Percentiles rank a stretch among this genome's conserved stretches.
Evolutionary conservation across 2,888 invertebrate genomes (phyloP).

Genomic region (Arge pagana): DNA sequence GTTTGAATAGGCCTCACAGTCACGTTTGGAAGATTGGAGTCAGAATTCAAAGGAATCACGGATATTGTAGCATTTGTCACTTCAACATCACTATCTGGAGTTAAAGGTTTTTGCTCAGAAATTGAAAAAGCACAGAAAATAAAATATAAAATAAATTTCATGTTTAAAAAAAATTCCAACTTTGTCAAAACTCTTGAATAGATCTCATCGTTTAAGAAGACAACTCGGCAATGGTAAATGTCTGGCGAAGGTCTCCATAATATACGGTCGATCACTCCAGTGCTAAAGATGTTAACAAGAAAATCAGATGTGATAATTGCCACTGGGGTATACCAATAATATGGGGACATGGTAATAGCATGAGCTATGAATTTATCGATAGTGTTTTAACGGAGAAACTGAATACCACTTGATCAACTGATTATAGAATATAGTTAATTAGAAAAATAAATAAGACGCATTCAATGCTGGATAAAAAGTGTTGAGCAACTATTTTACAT

Average conservation of each 20-base stretch:
- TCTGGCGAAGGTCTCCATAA: constrained; percentile 1
- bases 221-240: constrained; percentile 2
- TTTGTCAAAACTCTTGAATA: not conserved
- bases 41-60: not conserved
- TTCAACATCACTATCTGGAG: not conserved
- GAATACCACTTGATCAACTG: too few relatives aligned
- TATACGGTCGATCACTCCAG: constrained; percentile 11
- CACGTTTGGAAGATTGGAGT: not conserved
- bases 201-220: not conserved
- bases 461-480: too few relatives aligned
- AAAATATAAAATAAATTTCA: constrained; percentile 4
- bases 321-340: constrained; percentile 10
- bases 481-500: too few relatives aligned
- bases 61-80: not conserved
- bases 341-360: constrained; percentile 2
- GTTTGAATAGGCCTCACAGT: not conserved
- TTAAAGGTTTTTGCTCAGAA: constrained; percentile 14
- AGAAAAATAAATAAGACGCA: too few relatives aligned
- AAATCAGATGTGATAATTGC: constrained; percentile 10
- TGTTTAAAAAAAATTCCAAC: constrained; percentile 1
- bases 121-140: not conserved
- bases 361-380: too few relatives aligned
- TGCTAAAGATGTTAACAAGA: constrained; percentile 8
- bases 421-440: too few relatives aligned
- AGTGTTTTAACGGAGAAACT: too few relatives aligned